A percentile compares a stretch with the other conserved stretches of the same genome.
These are phyloP conservation scores for Alectoris magna DNA, from an alignment of 2,797 vertebrate genomes.

Conservation along the genomic window DNA sequence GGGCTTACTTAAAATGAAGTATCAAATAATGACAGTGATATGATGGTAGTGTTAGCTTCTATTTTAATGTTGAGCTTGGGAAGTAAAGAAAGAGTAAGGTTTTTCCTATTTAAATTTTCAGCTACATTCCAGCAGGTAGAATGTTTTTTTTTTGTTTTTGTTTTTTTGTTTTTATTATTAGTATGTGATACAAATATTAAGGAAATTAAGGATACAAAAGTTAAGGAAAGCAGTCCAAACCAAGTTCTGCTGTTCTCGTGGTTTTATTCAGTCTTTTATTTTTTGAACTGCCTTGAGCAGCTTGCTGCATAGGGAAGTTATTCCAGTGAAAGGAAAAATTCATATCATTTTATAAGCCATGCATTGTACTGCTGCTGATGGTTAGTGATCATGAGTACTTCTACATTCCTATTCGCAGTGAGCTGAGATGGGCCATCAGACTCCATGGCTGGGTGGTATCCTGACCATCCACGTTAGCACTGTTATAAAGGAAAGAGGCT, in stretches of 20 bases:
- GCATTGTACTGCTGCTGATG: not conserved
- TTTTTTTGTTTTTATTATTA: not conserved
- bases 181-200: not conserved
- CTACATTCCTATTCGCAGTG: not conserved
- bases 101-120: not conserved
- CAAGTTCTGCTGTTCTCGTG: not conserved
- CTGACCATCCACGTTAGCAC: not conserved
- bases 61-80: not conserved
- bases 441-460: not conserved
- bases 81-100: not conserved
- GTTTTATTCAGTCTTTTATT: not conserved
- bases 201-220: no score
- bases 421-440: not conserved
- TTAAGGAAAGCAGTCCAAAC: not conserved
- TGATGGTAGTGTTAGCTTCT: not conserved
- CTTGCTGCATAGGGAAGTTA: not conserved
- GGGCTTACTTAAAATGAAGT: not conserved
- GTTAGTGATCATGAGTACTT: not conserved
- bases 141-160: not conserved
- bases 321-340: not conserved
- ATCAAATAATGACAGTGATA: not conserved
- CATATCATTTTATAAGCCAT: rapidly evolving
- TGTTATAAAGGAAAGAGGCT: not conserved
- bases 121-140: not conserved
- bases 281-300: not conserved